Evolutionary conservation across 2,888 invertebrate species (phyloP), one percentile per base, ranked within the genome.

Genomic region (Allacma fusca): DNA sequence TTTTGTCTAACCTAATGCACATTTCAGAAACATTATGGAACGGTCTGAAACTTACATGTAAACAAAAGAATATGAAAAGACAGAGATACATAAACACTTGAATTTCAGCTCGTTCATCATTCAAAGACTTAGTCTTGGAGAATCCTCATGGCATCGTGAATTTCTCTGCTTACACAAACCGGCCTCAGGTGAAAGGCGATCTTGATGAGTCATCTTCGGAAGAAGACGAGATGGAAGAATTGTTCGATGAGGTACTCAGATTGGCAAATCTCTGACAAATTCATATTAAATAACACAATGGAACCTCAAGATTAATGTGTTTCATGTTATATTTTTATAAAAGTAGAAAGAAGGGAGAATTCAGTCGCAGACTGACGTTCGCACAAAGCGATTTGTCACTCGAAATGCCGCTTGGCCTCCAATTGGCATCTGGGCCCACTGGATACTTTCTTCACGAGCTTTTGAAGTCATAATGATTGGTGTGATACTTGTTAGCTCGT

Each of bases 381-480:
- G 83, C 21, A 81, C 79, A 7, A 73, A 80, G 23, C 77, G 79
- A 23, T 83, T 83, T 24, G 65, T 79, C 28, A 79, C 81, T 1
- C 26, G 81, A 29, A 80, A 78, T 40, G 78, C 83, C 13, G 43
- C 50, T n/a, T 81, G 80, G 81, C 83, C 83, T 1, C 81, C 82
- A 1, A n/a, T 82, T 1, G 62, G 59, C 13, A 81, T 83, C 71
- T 83, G 80, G 80, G 81, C 83, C 5, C 81, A 81, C 74, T 83
- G 83, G 83, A 26, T 83, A 1, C 74, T 81, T n/a, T 57, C 78
- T 19, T 82, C 82, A 0, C 40, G 75, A 1, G 24, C 78, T 1
- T 83, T 81, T 59, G 73, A 78, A 4, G 64, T 69, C 4, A 26
- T 81, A 13, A 83, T 83, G 82, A 80, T 83, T n/a, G 21, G 73